These are phyloP conservation scores for Pteruthius melanotis DNA, from an alignment of 2,113 vertebrate species.

Conservation along the genomic window DNA sequence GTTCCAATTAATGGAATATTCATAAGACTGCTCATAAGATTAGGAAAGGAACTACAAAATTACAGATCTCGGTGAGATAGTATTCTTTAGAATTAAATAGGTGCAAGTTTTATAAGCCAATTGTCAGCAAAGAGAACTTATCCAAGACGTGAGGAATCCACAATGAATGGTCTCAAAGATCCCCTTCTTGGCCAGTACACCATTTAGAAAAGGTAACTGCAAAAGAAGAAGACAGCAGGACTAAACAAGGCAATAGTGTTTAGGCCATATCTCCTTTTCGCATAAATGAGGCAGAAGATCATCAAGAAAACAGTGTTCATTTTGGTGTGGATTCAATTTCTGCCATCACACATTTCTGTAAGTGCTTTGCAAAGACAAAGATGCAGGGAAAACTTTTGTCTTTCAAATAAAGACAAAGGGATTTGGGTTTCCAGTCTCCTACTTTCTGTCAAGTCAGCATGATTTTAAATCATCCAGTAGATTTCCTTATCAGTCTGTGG, in stretches of 20 bases:
- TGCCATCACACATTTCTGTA: neutral
- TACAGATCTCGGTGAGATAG: neutral
- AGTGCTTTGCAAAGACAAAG: neutral
- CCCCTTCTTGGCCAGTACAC: neutral
- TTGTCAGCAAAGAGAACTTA: neutral
- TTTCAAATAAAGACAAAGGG: neutral
- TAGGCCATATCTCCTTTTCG: neutral
- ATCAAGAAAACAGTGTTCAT: neutral
- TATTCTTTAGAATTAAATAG: neutral
- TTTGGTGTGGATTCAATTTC: slow-evolving; percentile 2
- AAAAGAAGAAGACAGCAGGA: neutral
- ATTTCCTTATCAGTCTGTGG: neutral
- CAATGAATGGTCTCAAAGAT: neutral
- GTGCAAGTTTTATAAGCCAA: neutral
- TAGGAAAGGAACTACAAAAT: neutral
- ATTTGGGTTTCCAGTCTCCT: neutral
- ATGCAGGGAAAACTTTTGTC: neutral
- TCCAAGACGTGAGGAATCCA: neutral
- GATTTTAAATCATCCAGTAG: neutral
- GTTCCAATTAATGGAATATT: neutral
- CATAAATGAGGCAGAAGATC: neutral
- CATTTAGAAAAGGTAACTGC: neutral
- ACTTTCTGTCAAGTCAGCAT: neutral
- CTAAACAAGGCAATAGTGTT: neutral
- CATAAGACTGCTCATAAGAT: neutral